A percentile compares a stretch with the other conserved stretches of the same genome.
These are phyloP conservation scores for Saccopteryx leptura DNA, from an alignment of 2,113 vertebrate genomes.

Conservation along the genomic window DNA sequence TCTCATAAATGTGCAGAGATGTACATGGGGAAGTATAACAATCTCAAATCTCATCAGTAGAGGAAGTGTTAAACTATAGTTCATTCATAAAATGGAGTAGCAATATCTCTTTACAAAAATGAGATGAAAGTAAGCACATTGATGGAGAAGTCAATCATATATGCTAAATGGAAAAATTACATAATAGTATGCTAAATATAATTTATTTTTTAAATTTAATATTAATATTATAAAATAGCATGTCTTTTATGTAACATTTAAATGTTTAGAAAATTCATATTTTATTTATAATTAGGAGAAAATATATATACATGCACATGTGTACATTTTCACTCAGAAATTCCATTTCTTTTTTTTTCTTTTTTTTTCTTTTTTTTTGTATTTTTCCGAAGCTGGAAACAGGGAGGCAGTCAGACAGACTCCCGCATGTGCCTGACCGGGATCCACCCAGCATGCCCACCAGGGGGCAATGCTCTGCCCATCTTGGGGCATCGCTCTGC, in stretches of 20 bases:
- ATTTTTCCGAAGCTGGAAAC: no score
- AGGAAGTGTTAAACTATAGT: background rate
- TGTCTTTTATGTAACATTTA: background rate
- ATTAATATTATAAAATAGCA: background rate
- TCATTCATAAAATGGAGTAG: background rate
- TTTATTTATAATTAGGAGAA: background rate
- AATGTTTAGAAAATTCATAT: background rate
- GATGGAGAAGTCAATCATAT: background rate
- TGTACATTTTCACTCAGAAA: background rate
- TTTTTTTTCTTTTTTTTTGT: background rate
- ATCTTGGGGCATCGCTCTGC: no score
- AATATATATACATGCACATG: background rate
- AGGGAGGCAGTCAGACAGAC: no score
- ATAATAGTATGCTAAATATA: background rate
- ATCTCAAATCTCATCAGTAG: background rate
- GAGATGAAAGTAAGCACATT: background rate
- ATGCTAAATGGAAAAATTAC: background rate
- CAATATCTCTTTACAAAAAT: background rate
- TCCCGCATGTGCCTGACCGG: no score
- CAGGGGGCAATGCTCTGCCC: no score
- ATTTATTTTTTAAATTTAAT: background rate
- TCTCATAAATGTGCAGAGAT: background rate
- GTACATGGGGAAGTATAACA: background rate
- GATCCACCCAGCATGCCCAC: no score
- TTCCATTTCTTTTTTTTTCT: background rate